Conservation (phyloP, 2,797 vertebrate species). For the Syngnathus rostellatus region DNA sequence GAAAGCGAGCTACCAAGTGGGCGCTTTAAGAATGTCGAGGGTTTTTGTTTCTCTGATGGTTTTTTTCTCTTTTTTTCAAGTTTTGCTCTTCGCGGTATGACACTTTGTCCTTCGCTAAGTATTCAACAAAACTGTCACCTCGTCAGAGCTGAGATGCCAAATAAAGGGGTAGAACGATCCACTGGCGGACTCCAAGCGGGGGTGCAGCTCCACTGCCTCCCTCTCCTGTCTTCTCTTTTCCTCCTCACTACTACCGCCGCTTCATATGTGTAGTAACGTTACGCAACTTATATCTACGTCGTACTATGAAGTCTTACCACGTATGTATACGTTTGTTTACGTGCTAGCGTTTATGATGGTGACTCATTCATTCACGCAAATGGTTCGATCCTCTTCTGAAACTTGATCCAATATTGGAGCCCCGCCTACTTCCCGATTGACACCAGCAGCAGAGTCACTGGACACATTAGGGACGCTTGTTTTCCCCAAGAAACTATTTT, state of each 20-base stretch:
- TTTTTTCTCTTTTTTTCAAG: not conserved
- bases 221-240: not conserved
- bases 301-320: not conserved
- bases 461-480: not conserved
- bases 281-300: not conserved
- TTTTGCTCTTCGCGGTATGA: not conserved
- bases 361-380: not conserved
- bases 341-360: not conserved
- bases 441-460: conserved; percentile 10
- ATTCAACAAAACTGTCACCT: conserved; percentile 15
- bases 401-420: conserved; percentile 36
- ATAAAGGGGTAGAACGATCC: conserved; percentile 44
- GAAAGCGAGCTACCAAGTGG: not conserved
- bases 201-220: not conserved
- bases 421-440: conserved; percentile 6
- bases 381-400: conserved; percentile 43
- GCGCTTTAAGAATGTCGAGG: not conserved
- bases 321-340: not conserved
- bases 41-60: not conserved
- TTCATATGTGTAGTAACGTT: not conserved
- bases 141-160: conserved; percentile 13
- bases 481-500: no score
- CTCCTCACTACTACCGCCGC: not conserved
- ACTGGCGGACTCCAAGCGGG: conserved; percentile 12
- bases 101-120: not conserved